Evolutionary conservation across 2,888 invertebrate species (phyloP), one percentile per base, ranked within the genome.

Genomic region (Eupithecia tripunctaria): DNA sequence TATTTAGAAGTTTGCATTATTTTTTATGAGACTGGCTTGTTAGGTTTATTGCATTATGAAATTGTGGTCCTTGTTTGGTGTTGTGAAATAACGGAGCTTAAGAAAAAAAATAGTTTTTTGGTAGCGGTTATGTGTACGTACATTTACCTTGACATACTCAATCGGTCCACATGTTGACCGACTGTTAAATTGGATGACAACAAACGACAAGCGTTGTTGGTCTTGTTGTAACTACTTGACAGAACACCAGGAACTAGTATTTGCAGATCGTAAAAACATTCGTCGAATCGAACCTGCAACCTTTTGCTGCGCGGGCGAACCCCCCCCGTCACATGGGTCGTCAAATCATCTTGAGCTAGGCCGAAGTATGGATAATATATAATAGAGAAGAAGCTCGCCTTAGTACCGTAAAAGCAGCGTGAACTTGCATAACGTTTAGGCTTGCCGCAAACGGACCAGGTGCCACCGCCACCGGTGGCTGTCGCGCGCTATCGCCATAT

Each of bases 1-100:
- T 66, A 66, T 66, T 36, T 60, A 64, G 43, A 71, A 74, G 68
- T 66, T 71, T 78, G 51, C 59, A 59, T 25, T 27, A 60, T 72
- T 64, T 64, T 64, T 72, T 75, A 72, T 71, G 69, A 70, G 74
- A 72, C 72, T 74, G 68, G 62, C 69, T 65, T 68, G 68, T 68
- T 69, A 36, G 41, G 60, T 62, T 73, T 63, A 63, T 63, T 63
- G 62, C 62, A 65, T 76, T 78, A 59, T 72, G 66, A 74, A 76
- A 77, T 70, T 38, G 64, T 64, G 14, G 38, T 38, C 64, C 38
- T 64, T n/a, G 64, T 64, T 4, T 38, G 36, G 25, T 32, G n/a
- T 63, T 63, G 36, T 38, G 64, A 64, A 64, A 64, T 64, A 25
- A 56, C 56, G 12, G 12, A 56, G 5, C 25, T 56, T 56, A 14